These are phyloP conservation scores for Leucosticte australis DNA, from an alignment of 2,113 vertebrate genomes.

Conservation along the genomic window DNA sequence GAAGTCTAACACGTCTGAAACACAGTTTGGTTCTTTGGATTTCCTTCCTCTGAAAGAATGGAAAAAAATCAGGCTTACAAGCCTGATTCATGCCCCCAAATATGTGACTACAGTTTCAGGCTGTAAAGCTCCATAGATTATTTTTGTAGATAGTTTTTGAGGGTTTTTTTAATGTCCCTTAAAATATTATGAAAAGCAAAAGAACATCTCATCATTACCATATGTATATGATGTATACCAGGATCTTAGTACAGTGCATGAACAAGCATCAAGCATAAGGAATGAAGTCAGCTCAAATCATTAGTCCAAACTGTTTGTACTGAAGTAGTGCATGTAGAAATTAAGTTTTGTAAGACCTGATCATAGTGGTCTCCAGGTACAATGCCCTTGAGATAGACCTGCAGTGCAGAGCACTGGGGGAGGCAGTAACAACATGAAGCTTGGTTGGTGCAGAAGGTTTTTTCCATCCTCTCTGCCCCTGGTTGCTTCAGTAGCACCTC, in stretches of 20 bases:
- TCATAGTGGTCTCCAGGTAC: neutral
- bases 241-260: neutral
- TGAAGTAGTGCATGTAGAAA: neutral
- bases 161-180: neutral
- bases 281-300: neutral
- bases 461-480: neutral
- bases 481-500: neutral
- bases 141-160: neutral
- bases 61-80: neutral
- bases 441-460: neutral
- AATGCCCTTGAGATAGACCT: neutral
- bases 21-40: neutral
- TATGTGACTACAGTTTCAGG: neutral
- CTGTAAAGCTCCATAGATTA: neutral
- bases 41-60: neutral
- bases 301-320: neutral
- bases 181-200: neutral
- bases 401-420: neutral
- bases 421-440: neutral
- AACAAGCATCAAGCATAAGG: neutral
- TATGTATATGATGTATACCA: neutral
- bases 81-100: neutral
- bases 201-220: neutral
- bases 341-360: neutral
- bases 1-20: neutral